phyloP scores from a whole-genome alignment of 1,140 invertebrate species.

The Neuroterus valhalla region DNA sequence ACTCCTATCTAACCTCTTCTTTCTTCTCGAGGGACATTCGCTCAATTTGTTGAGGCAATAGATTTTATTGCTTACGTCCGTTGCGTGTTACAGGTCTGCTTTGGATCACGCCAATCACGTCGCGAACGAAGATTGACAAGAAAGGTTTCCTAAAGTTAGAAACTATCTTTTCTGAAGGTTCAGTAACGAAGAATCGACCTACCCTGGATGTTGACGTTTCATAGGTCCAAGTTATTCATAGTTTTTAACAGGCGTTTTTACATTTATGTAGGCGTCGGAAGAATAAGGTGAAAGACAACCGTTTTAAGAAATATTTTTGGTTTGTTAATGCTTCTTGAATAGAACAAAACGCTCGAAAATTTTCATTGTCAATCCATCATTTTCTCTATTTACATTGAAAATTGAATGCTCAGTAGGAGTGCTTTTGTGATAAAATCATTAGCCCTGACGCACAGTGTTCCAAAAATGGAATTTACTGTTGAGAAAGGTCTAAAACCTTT shows the following conservation, averaged over 20 bases:
- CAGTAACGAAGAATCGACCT: neutral
- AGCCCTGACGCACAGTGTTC: no score
- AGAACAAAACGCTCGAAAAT: no score
- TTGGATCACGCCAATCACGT: constrained; percentile 36
- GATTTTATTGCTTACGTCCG: constrained; percentile 69
- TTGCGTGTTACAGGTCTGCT: constrained; percentile 44
- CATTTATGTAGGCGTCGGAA: neutral
- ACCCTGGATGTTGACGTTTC: neutral
- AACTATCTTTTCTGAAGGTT: neutral
- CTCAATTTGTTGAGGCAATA: constrained; percentile 65
- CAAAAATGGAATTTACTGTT: no score
- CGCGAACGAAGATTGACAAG: constrained; percentile 8
- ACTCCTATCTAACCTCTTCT: constrained; percentile 50
- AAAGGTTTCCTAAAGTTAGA: constrained; percentile 8
- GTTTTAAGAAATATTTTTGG: neutral
- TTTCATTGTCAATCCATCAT: no score
- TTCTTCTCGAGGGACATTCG: constrained; percentile 61
- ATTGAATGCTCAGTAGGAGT: no score
- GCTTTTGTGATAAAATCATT: no score
- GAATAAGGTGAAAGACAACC: neutral
- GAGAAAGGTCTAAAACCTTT: no score
- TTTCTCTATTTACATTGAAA: no score
- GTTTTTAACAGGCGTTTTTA: neutral
- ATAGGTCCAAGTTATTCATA: constrained; percentile 10
- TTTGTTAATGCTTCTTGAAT: no score